Percentiles rank a stretch among this genome's conserved stretches.
These are phyloP conservation scores for Tolypeutes matacus DNA, from an alignment of 2,797 vertebrate genomes.

Conservation along the genomic window DNA sequence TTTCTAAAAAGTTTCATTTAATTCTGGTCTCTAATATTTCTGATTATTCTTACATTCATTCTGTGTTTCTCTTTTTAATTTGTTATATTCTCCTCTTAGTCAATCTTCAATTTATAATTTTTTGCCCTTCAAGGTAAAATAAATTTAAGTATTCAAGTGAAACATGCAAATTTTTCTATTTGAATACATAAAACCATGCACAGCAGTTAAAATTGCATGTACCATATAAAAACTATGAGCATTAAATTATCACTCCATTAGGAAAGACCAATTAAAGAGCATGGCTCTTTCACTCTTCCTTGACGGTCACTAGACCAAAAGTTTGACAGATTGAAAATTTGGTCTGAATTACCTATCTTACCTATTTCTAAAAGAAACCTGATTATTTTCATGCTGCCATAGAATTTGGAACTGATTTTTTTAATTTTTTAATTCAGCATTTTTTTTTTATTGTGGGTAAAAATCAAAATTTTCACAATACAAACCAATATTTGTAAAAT, in stretches of 20 bases:
- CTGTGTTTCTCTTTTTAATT: constrained; percentile 30
- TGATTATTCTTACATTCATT: not conserved
- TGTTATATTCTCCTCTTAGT: not conserved
- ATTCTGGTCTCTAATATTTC: constrained; percentile 37
- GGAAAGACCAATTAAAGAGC: constrained; percentile 73
- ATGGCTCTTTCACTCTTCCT: constrained; percentile 49
- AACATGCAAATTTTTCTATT: constrained; percentile 77
- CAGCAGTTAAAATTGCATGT: constrained; percentile 77
- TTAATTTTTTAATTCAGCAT: too few relatives aligned
- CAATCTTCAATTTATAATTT: constrained; percentile 62
- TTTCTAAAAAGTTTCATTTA: constrained; percentile 1
- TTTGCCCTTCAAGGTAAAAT: constrained; percentile 80
- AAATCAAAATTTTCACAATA: too few relatives aligned
- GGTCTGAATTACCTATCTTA: not conserved
- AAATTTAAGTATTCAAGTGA: constrained; percentile 70
- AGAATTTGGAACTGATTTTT: not conserved
- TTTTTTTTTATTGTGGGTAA: too few relatives aligned
- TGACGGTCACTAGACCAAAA: constrained; percentile 74
- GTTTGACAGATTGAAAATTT: constrained; percentile 54
- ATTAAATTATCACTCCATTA: constrained; percentile 79
- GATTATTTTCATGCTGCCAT: not conserved
- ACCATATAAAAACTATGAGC: constrained; percentile 81
- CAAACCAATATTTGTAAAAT: too few relatives aligned
- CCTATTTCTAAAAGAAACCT: not conserved
- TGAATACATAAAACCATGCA: constrained; percentile 82